Conservation (phyloP, 2,797 vertebrate genomes). For the Crocodylus rhombifer region DNA sequence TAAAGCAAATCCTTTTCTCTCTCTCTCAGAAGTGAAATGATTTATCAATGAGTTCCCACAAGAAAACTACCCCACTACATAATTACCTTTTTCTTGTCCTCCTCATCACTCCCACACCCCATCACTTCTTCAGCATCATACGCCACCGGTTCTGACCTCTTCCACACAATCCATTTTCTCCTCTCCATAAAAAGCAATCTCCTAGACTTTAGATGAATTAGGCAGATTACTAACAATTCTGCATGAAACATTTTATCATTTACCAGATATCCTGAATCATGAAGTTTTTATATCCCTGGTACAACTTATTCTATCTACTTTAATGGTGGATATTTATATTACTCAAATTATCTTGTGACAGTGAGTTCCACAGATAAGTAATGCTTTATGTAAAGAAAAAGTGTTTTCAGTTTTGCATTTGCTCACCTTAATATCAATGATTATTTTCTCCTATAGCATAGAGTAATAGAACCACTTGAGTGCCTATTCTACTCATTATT, state of each 20-base stretch:
- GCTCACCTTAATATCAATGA: slow-evolving; percentile 15
- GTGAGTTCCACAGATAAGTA: neutral
- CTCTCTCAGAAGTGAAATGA: neutral
- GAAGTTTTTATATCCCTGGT: neutral
- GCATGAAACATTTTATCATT: neutral
- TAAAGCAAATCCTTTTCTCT: neutral
- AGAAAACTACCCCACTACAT: slow-evolving; percentile 36
- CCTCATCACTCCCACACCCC: neutral
- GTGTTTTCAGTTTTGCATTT: slow-evolving; percentile 33
- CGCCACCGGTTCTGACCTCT: neutral
- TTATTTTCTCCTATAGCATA: slow-evolving; percentile 9
- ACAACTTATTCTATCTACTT: neutral
- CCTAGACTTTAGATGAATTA: neutral
- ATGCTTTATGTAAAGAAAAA: neutral
- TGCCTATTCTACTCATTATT: slow-evolving; percentile 7
- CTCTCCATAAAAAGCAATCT: neutral
- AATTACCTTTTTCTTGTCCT: slow-evolving; percentile 1
- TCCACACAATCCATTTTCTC: neutral
- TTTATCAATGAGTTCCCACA: slow-evolving; percentile 28
- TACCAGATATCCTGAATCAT: neutral
- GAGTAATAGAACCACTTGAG: slow-evolving; percentile 39
- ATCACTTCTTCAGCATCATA: neutral
- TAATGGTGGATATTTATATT: neutral
- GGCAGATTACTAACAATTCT: neutral
- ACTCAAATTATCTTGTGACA: neutral